These are phyloP conservation scores for Olivierus martensii DNA, from an alignment of 1,140 invertebrate genomes.

Conservation along the genomic window DNA sequence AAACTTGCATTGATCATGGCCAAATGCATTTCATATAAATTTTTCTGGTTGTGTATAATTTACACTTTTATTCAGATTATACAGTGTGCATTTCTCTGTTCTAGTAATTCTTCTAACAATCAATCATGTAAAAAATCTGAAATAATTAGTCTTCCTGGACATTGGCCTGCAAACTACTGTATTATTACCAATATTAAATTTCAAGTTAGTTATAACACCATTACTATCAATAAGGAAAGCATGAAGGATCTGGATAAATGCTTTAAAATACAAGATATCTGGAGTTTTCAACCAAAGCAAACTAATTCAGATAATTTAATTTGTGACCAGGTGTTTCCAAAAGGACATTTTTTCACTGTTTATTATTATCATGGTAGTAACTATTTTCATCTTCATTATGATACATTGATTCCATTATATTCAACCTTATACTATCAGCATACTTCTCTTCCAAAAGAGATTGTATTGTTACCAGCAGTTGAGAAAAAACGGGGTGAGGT, in stretches of 20 bases:
- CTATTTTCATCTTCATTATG: constrained; percentile 21
- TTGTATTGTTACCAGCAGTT: constrained; percentile 18
- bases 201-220: constrained; percentile 2
- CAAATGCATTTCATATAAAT: too few species aligned
- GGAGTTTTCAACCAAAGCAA: constrained; percentile 9
- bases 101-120: too few species aligned
- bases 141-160: constrained; percentile 9
- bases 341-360: constrained; percentile 19
- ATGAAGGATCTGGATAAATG: constrained; percentile 9
- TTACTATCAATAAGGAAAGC: constrained; percentile 1
- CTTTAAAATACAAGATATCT: constrained; percentile 8
- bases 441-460: constrained; percentile 7
- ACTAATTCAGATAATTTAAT: neutral
- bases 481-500: constrained; percentile 17
- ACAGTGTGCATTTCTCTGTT: too few species aligned
- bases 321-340: constrained; percentile 17
- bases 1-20: too few species aligned
- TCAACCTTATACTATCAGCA: constrained; percentile 10
- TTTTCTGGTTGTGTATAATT: too few species aligned
- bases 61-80: too few species aligned
- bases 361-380: constrained; percentile 19
- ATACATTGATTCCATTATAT: constrained; percentile 20
- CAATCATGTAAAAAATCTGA: neutral
- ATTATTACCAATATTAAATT: constrained; percentile 8
- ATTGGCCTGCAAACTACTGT: constrained; percentile 14